phyloP scores from a whole-genome alignment of 1,140 invertebrate genomes.

The Dolichoris vasculosae region DNA sequence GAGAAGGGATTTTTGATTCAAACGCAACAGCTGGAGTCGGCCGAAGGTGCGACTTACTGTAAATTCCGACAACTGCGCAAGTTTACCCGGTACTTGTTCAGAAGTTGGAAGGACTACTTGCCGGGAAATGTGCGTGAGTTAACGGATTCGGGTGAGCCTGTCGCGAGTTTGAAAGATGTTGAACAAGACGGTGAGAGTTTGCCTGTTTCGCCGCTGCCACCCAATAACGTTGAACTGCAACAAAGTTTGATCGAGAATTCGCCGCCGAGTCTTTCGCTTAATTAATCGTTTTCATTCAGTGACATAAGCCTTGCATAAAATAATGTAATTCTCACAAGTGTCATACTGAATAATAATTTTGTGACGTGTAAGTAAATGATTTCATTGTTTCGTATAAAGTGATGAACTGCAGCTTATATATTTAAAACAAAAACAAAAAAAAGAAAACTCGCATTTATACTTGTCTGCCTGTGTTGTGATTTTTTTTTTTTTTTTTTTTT shows the following conservation, averaged over 20 bases:
- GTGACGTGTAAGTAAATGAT: slow-evolving; percentile 14
- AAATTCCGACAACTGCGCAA: slow-evolving; percentile 93
- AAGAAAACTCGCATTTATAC: slow-evolving; percentile 32
- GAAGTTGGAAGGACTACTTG: slow-evolving; percentile 94
- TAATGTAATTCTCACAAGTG: slow-evolving; percentile 5
- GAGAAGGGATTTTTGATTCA: slow-evolving; percentile 94
- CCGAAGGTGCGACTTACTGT: slow-evolving; percentile 93
- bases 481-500: background rate
- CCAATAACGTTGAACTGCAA: slow-evolving; percentile 3
- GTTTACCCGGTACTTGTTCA: slow-evolving; percentile 92
- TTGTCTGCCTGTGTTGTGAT: slow-evolving; percentile 32
- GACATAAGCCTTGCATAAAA: background rate
- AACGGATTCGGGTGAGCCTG: slow-evolving; percentile 52
- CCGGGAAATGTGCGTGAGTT: slow-evolving; percentile 82
- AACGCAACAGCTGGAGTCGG: slow-evolving; percentile 92
- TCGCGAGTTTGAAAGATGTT: background rate
- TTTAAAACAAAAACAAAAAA: background rate
- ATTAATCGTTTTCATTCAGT: slow-evolving; percentile 3
- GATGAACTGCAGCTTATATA: slow-evolving; percentile 9
- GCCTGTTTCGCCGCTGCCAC: background rate
- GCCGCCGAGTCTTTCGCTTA: slow-evolving; percentile 13
- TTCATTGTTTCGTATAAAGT: slow-evolving; percentile 7
- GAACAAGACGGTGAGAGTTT: slow-evolving; percentile 18
- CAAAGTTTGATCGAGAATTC: background rate
- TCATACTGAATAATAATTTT: slow-evolving; percentile 16